Conservation (phyloP, 2,888 invertebrate species). For the Achlya flavicornis region DNA sequence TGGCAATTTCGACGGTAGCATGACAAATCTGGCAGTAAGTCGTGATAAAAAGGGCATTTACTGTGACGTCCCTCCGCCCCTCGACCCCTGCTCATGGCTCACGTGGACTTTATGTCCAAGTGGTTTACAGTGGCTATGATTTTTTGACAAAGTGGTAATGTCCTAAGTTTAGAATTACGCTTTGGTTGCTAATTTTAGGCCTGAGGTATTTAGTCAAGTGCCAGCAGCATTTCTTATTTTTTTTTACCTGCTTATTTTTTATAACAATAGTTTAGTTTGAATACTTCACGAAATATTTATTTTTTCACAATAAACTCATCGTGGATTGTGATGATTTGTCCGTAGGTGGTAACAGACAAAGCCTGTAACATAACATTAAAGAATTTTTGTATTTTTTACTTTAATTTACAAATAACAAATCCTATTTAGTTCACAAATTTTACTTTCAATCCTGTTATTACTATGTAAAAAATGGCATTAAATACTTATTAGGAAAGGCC, state of each 20-base stretch:
- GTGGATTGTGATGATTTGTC: too few species aligned
- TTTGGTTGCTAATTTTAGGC: neutral
- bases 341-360: too few species aligned
- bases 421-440: too few species aligned
- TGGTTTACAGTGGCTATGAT: conserved; percentile 17
- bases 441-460: too few species aligned
- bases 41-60: conserved; percentile 40
- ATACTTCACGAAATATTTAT: too few species aligned
- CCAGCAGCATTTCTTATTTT: too few species aligned
- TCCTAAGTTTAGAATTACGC: neutral
- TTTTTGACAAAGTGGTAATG: conserved; percentile 1
- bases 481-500: neutral
- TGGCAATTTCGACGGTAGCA: conserved; percentile 15
- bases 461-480: neutral
- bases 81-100: conserved; percentile 29
- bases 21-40: conserved; percentile 38
- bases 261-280: too few species aligned
- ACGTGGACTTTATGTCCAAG: conserved; percentile 33
- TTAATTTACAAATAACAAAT: too few species aligned
- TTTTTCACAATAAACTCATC: too few species aligned
- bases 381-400: too few species aligned
- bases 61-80: conserved; percentile 20
- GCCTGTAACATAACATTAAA: too few species aligned
- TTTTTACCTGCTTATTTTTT: too few species aligned
- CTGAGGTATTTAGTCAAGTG: neutral